phyloP scores from a whole-genome alignment of 2,888 invertebrate genomes.

The Drosophila putrida region DNA sequence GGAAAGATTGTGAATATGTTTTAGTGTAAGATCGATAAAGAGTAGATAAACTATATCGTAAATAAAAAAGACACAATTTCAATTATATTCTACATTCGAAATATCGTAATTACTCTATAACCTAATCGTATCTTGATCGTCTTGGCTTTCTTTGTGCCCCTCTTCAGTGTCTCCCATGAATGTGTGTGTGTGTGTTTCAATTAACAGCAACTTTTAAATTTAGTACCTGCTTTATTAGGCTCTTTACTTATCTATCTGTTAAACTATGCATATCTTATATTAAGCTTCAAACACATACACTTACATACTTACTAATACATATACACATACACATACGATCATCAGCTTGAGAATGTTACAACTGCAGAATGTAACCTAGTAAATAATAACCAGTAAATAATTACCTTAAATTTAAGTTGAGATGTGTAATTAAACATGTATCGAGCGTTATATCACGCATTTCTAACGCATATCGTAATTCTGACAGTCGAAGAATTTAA shows the following conservation, averaged over 20 bases:
- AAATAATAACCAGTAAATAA: neutral
- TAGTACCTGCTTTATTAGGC: neutral
- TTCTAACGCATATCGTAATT: neutral
- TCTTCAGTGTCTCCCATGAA: neutral
- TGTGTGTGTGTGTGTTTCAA: conserved; percentile 10
- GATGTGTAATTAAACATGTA: neutral
- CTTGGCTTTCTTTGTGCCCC: neutral
- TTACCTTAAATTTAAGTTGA: neutral
- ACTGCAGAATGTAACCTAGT: neutral
- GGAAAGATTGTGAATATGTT: too few relatives aligned
- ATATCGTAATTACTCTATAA: neutral
- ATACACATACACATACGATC: neutral
- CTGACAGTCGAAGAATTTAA: neutral
- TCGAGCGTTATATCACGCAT: neutral
- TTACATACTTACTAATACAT: neutral
- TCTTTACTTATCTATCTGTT: neutral
- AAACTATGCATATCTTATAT: neutral
- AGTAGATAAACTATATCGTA: neutral
- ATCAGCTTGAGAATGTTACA: conserved; percentile 2
- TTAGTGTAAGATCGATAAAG: too few relatives aligned
- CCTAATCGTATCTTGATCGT: neutral
- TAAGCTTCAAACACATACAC: neutral
- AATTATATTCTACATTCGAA: too few relatives aligned
- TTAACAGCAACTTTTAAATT: neutral
- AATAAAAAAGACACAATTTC: neutral